These are phyloP conservation scores for Kradibia gibbosae DNA, from an alignment of 1,140 invertebrate species.

Conservation along the genomic window DNA sequence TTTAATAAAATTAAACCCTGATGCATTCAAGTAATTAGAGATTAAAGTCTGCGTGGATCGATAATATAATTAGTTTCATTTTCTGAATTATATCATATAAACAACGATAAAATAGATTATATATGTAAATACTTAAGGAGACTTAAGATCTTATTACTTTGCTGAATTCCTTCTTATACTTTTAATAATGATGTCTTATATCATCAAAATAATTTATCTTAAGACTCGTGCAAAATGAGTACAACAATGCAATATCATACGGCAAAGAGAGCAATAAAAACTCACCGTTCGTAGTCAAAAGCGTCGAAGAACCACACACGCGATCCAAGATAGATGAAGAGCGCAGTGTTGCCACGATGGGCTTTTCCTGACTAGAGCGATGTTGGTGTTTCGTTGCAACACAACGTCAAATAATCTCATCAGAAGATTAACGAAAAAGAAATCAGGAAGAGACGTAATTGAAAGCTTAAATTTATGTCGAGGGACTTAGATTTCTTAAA, in stretches of 20 bases:
- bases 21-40: background rate
- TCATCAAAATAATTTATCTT: background rate
- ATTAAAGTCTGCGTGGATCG: background rate
- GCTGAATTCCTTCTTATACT: background rate
- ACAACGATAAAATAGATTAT: background rate
- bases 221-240: background rate
- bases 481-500: background rate
- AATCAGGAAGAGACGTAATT: background rate
- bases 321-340: constrained; percentile 45
- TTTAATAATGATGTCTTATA: background rate
- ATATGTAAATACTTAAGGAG: background rate
- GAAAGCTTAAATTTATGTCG: background rate
- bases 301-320: constrained; percentile 25
- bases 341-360: constrained; percentile 44
- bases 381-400: constrained; percentile 27
- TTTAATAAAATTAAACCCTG: background rate
- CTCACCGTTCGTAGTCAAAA: constrained; percentile 31
- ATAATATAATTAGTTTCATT: background rate
- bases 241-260: constrained; percentile 2
- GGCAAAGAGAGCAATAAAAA: constrained; percentile 22
- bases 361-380: background rate
- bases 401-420: background rate
- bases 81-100: background rate
- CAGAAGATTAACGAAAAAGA: background rate
- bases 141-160: background rate